Conservation (phyloP, 2,113 vertebrate genomes). For the Ardeotis arabs region DNA sequence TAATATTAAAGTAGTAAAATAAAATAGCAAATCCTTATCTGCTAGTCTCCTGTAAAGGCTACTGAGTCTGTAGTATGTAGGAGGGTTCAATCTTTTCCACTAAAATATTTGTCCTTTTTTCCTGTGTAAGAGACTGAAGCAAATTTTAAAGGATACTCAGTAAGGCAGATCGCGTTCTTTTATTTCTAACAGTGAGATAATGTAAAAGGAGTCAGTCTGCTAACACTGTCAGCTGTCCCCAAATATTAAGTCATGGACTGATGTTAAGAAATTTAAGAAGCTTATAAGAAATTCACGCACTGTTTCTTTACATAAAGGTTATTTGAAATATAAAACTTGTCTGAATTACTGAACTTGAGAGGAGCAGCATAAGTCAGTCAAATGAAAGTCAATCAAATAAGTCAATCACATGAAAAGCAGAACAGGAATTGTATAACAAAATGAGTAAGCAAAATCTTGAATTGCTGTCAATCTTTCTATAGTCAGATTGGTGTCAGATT, state of each 20-base stretch:
- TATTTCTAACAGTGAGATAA: background rate
- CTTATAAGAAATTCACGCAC: constrained; percentile 1
- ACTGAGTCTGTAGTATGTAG: background rate
- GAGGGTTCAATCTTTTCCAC: background rate
- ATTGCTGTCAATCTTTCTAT: background rate
- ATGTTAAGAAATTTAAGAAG: background rate
- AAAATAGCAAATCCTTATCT: background rate
- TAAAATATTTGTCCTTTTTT: background rate
- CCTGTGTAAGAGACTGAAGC: background rate
- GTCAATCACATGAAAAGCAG: background rate
- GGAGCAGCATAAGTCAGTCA: background rate
- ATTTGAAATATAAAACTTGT: background rate
- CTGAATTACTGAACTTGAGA: background rate
- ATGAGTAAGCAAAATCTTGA: background rate
- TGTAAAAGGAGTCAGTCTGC: background rate
- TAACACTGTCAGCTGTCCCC: background rate
- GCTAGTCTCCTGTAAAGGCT: background rate
- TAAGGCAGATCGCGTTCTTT: background rate
- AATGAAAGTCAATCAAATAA: background rate
- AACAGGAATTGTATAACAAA: background rate
- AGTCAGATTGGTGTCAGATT: background rate
- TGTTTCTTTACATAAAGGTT: background rate
- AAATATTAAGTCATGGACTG: background rate
- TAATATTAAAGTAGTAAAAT: background rate
- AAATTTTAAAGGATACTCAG: background rate